A percentile compares a stretch with the other conserved stretches of the same genome.
phyloP scores from a whole-genome alignment of 2,888 invertebrate species.

The Lasioglossum oenotherae region DNA sequence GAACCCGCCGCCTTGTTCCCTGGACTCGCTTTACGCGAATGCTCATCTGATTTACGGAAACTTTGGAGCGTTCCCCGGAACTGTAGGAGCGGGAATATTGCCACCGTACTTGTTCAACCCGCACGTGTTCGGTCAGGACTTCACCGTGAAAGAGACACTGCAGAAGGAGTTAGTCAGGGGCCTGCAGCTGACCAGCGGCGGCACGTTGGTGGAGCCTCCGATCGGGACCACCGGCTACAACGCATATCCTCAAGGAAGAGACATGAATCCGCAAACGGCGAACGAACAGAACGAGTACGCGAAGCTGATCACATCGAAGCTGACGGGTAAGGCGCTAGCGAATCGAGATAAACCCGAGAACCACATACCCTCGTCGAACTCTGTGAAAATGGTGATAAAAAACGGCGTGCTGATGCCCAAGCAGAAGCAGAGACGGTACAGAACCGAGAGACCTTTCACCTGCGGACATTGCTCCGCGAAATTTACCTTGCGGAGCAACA shows the following conservation, averaged over 20 bases:
- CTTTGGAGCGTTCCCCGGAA: constrained; percentile 82
- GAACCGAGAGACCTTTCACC: constrained; percentile 95
- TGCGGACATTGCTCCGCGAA: constrained; percentile 96
- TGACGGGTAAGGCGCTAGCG: constrained; percentile 46
- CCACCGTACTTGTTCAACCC: constrained; percentile 88
- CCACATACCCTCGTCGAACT: constrained; percentile 85
- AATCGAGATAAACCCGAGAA: constrained; percentile 71
- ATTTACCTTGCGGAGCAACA: constrained; percentile 96
- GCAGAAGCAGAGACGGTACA: constrained; percentile 94
- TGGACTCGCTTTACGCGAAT: constrained; percentile 80
- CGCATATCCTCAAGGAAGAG: constrained; percentile 64
- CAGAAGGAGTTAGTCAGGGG: constrained; percentile 88
- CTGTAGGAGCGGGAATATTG: constrained; percentile 86
- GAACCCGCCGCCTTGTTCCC: constrained; percentile 66
- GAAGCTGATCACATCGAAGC: constrained; percentile 64
- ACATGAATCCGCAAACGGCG: constrained; percentile 52
- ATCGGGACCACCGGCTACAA: constrained; percentile 68
- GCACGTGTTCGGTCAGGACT: constrained; percentile 89
- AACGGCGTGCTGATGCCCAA: constrained; percentile 96
- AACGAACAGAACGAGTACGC: constrained; percentile 71
- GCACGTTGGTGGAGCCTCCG: constrained; percentile 86
- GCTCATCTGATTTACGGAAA: constrained; percentile 81
- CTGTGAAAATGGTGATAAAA: constrained; percentile 95
- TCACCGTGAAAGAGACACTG: constrained; percentile 87
- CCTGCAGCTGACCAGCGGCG: constrained; percentile 89